Percentiles rank a stretch among this genome's conserved stretches.
Conservation (phyloP, 1,140 invertebrate genomes). For the Helicoverpa zea region DNA sequence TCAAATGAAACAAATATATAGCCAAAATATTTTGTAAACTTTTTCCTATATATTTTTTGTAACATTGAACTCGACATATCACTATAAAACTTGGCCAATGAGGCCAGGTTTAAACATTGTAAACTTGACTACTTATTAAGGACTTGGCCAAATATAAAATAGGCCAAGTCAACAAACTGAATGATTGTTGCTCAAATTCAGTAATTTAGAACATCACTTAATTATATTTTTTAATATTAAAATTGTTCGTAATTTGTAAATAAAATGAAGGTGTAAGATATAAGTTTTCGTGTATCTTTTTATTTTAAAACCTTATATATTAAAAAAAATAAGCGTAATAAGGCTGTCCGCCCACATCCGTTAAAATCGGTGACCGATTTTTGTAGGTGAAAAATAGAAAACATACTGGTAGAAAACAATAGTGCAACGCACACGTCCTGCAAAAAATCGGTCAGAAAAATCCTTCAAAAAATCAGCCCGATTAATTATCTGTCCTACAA, state of each 20-base stretch:
- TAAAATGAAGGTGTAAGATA: constrained; percentile 81
- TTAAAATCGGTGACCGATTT: too few species aligned
- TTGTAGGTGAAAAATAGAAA: too few species aligned
- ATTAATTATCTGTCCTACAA: too few species aligned
- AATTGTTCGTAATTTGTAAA: constrained; percentile 74
- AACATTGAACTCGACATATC: too few species aligned
- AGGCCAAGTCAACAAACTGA: constrained; percentile 15
- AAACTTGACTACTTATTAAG: neutral
- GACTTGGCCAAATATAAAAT: constrained; percentile 11
- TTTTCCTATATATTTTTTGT: too few species aligned
- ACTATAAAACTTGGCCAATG: neutral
- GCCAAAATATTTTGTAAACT: too few species aligned
- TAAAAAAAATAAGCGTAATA: neutral
- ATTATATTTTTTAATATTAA: constrained; percentile 65
- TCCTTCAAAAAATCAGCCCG: too few species aligned
- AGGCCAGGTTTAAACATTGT: neutral
- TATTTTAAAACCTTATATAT: neutral
- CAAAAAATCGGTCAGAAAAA: too few species aligned
- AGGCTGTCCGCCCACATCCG: too few species aligned
- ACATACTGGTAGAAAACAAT: too few species aligned
- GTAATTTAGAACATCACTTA: constrained; percentile 57
- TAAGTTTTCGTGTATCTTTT: constrained; percentile 58
- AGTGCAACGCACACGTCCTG: too few species aligned
- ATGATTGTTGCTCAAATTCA: constrained; percentile 46
- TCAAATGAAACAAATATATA: too few species aligned